A percentile compares a stretch with the other conserved stretches of the same genome.
phyloP scores from a whole-genome alignment of 2,113 vertebrate species.

The Hoplias malabaricus region DNA sequence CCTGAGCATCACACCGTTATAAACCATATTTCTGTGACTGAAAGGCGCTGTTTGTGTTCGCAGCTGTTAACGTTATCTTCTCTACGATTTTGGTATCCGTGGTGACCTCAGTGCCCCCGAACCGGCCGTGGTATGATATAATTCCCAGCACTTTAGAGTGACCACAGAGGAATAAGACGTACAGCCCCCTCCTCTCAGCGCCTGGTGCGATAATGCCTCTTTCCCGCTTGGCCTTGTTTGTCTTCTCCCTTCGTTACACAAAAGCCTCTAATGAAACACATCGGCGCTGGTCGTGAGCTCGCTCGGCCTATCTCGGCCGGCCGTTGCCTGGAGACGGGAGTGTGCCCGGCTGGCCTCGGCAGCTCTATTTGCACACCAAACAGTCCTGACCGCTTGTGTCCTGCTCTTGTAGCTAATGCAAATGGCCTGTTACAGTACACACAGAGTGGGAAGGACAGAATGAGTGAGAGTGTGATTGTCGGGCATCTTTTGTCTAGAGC shows the following conservation, averaged over 20 bases:
- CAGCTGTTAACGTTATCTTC: too few species aligned
- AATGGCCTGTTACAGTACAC: conserved; percentile 54
- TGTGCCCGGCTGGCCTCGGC: conserved; percentile 60
- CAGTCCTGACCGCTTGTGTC: conserved; percentile 60
- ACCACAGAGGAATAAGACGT: background rate
- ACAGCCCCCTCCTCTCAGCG: background rate
- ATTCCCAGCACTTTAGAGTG: background rate
- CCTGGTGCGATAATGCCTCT: conserved; percentile 6
- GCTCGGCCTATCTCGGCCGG: conserved; percentile 64
- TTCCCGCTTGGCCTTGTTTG: conserved; percentile 57
- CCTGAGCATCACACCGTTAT: too few species aligned
- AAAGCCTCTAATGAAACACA: conserved; percentile 80
- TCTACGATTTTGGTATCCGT: too few species aligned
- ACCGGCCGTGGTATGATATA: too few species aligned
- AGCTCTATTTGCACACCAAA: conserved; percentile 76
- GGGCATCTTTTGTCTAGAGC: background rate
- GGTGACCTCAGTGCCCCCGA: too few species aligned
- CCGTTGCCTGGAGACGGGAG: conserved; percentile 81
- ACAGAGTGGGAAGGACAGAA: background rate
- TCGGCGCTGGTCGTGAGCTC: conserved; percentile 75
- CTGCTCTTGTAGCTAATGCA: conserved; percentile 58
- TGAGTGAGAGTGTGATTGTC: background rate
- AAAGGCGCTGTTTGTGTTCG: too few species aligned
- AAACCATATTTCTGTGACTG: too few species aligned
- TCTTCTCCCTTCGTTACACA: conserved; percentile 70